These are phyloP conservation scores for Oxyteleia sp. DNA, from an alignment of 2,888 invertebrate genomes.

Conservation along the genomic window DNA sequence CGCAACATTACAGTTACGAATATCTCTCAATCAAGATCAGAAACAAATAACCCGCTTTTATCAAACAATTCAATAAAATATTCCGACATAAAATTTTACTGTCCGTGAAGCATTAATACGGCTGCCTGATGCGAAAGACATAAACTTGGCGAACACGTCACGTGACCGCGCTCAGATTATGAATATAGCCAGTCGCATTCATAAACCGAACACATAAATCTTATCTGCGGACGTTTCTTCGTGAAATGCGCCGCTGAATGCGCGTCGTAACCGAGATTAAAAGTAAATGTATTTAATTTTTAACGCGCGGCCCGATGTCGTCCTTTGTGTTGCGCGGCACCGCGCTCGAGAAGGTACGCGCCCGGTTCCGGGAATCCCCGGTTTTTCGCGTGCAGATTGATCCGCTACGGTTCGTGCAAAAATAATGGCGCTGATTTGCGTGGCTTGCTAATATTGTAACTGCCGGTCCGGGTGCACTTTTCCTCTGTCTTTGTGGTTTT, in stretches of 20 bases:
- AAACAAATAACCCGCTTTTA: no score
- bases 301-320: background rate
- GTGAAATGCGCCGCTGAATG: background rate
- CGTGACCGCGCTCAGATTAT: background rate
- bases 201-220: slow-evolving; percentile 14
- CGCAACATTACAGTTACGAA: no score
- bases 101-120: background rate
- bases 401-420: slow-evolving; percentile 33
- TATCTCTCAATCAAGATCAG: no score
- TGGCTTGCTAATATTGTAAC: slow-evolving; percentile 45
- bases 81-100: background rate
- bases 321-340: no score
- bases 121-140: background rate
- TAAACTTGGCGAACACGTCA: background rate
- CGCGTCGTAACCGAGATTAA: background rate
- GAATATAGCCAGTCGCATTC: slow-evolving; percentile 5
- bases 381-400: slow-evolving; percentile 53
- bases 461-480: slow-evolving; percentile 49
- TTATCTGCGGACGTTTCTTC: slow-evolving; percentile 2
- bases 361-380: no score
- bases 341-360: no score
- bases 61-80: no score
- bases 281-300: slow-evolving; percentile 6
- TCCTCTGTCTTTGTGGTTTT: slow-evolving; percentile 53
- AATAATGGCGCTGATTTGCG: slow-evolving; percentile 60